Evolutionary conservation across 2,797 vertebrate genomes (phyloP), one percentile per base, ranked within the genome.

Genomic region (Chaetophractus vellerosus): DNA sequence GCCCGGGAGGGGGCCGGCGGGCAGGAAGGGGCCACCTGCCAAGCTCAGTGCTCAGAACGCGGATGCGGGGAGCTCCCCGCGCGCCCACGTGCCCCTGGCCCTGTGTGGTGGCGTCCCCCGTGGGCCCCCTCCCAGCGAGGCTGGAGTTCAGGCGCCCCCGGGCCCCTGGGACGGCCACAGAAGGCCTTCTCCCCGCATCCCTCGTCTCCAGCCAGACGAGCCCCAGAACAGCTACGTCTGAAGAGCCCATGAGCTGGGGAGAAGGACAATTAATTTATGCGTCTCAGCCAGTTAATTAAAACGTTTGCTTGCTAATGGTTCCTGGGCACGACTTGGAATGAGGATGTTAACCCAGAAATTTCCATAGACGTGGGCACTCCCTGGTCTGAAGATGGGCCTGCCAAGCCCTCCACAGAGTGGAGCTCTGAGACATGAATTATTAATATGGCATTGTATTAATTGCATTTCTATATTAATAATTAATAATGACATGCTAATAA

Each of bases 201-300:
- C n/a, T 0, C 23, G 55, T 0, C 66, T 48, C 61, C 31, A 57
- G 33, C n/a, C 68, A 24, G 28, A 38, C 3, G 64, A 59, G 33
- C 38, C 59, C n/a, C n/a, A 63, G 69, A 57, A 36, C 16, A 48
- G 76, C 71, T 33, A 12, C 15, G 61, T 15, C 41, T n/a, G 31
- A 28, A 1, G 23, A 68, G 36, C 31, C 45, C 79, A 11, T 1
- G 18, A 68, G 80, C 61, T 11, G 9, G 38, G 68, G 59, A 85
- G 9, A 26, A 83, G 26, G 38, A 4, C 36, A 23, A 9, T 64
- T 64, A 48, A 18, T 28, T 28, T 66, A 68, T 52, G 61, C 50
- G 97, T 97, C 96, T 28, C 80, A 95, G 96, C 87, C 95, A 98
- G 98, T 97, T 93, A 97, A 98, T 98, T 96, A 97, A 97, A 98